Percentiles rank a stretch among this genome's conserved stretches.
These are phyloP conservation scores for Diphyllodes magnificus DNA, from an alignment of 2,113 vertebrate species.

Conservation along the genomic window DNA sequence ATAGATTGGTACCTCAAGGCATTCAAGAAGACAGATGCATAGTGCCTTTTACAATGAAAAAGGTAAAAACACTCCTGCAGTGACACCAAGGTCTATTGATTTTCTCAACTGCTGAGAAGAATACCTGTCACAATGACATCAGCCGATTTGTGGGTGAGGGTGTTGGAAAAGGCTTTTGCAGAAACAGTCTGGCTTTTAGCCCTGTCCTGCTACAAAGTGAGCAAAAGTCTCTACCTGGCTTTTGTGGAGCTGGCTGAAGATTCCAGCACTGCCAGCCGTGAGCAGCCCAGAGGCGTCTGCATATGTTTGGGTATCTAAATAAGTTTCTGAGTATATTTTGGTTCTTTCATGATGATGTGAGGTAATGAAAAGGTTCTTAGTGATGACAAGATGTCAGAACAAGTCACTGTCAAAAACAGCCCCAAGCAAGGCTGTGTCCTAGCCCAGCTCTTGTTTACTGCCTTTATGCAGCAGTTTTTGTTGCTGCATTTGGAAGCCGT, in stretches of 20 bases:
- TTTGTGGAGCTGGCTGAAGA: not conserved
- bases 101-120: not conserved
- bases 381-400: not conserved
- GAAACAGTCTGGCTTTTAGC: not conserved
- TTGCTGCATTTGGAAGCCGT: not conserved
- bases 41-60: not conserved
- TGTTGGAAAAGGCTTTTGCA: not conserved
- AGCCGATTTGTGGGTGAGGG: not conserved
- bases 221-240: not conserved
- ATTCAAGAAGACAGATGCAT: not conserved
- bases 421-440: not conserved
- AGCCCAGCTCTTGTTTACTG: not conserved
- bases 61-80: not conserved
- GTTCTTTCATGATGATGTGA: not conserved
- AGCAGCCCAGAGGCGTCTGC: not conserved
- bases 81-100: not conserved
- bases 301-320: not conserved
- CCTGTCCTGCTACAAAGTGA: not conserved
- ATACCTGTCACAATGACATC: not conserved
- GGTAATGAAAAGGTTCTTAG: not conserved
- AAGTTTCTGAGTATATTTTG: not conserved
- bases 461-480: not conserved
- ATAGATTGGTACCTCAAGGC: not conserved
- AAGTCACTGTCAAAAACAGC: conserved; percentile 17
- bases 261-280: not conserved